phyloP scores from a whole-genome alignment of 2,113 vertebrate species.

The Trematocara zebra region DNA sequence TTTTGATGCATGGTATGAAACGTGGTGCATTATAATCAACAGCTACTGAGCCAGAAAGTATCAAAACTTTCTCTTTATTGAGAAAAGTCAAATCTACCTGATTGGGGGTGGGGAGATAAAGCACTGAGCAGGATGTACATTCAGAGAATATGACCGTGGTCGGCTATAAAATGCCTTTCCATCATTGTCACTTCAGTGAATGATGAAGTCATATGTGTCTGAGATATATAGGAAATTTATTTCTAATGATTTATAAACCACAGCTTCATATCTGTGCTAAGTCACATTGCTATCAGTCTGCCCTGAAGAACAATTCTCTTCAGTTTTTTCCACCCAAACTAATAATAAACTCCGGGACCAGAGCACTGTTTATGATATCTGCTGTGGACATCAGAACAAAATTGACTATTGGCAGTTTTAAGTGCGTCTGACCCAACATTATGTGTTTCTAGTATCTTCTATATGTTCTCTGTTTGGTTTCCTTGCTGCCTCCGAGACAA shows the following conservation, averaged over 20 bases:
- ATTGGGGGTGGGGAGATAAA: background rate
- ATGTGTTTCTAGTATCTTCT: background rate
- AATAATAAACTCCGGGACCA: background rate
- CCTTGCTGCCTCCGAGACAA: slow-evolving; percentile 1
- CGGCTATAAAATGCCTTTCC: slow-evolving; percentile 35
- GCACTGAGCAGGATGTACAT: background rate
- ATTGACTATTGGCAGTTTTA: background rate
- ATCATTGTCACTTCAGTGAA: slow-evolving; percentile 38
- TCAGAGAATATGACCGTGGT: background rate
- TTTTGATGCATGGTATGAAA: background rate
- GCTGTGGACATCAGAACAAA: background rate
- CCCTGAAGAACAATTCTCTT: background rate
- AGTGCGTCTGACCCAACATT: background rate
- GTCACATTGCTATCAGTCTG: slow-evolving; percentile 6
- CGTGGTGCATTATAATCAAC: background rate
- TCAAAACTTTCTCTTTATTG: background rate
- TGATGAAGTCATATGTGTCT: slow-evolving; percentile 35
- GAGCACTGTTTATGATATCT: background rate
- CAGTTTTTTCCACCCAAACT: background rate
- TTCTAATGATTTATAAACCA: slow-evolving; percentile 43
- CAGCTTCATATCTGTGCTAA: slow-evolving; percentile 28
- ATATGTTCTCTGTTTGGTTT: background rate
- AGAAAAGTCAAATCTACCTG: background rate
- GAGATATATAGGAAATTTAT: slow-evolving; percentile 30
- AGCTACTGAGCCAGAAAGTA: background rate